Evolutionary conservation across 2,797 vertebrate genomes (phyloP).

Genomic region (Gorsachius magnificus): DNA sequence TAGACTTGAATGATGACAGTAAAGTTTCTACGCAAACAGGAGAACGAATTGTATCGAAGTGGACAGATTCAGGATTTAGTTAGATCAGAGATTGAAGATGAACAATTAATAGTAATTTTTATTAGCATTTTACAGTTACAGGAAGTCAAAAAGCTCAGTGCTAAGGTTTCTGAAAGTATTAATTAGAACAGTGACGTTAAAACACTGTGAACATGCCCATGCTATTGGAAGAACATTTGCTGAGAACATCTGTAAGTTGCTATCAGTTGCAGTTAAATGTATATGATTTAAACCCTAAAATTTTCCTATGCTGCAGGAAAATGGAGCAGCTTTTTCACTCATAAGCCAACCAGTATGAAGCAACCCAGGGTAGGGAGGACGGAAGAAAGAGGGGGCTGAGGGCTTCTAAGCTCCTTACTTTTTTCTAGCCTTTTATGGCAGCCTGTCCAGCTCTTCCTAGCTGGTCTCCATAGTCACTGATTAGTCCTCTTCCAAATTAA

Average conservation of each 20-base stretch:
- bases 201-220: not conserved
- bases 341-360: not conserved
- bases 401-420: not conserved
- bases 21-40: not conserved
- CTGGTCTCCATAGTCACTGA: not conserved
- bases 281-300: not conserved
- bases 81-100: not conserved
- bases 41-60: not conserved
- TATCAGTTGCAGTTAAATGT: not conserved
- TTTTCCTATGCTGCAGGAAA: not conserved
- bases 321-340: not conserved
- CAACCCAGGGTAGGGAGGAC: not conserved
- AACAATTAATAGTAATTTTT: not conserved
- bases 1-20: not conserved
- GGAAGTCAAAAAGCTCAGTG: not conserved
- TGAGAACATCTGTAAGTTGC: not conserved
- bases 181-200: not conserved
- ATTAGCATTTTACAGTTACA: not conserved
- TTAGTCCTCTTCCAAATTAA: conserved; percentile 20
- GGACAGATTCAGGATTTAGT: not conserved
- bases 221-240: not conserved
- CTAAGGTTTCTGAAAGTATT: not conserved
- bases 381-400: not conserved
- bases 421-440: not conserved
- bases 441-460: not conserved